phyloP scores from a whole-genome alignment of 2,797 vertebrate genomes.

The Microctenopoma steveboyesi region DNA sequence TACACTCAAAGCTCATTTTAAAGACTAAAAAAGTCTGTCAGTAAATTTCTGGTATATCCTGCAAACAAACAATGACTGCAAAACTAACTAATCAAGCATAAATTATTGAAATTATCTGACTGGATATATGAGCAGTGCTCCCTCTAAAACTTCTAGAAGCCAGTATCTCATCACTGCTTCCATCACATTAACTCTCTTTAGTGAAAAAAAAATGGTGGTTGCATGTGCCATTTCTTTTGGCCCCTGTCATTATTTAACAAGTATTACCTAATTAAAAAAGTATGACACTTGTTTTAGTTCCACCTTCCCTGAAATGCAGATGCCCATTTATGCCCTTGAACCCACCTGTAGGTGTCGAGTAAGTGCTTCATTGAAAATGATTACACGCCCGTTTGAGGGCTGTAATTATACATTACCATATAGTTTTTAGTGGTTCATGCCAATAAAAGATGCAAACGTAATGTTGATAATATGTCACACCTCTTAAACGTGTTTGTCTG shows the following conservation, averaged over 20 bases:
- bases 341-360: neutral
- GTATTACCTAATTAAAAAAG: neutral
- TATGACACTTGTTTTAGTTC: neutral
- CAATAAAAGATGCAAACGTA: neutral
- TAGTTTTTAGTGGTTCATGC: slow-evolving; percentile 2
- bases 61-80: too few relatives aligned
- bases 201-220: neutral
- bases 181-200: too few relatives aligned
- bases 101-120: too few relatives aligned
- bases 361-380: slow-evolving; percentile 4
- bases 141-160: too few relatives aligned
- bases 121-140: too few relatives aligned
- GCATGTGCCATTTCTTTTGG: neutral
- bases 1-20: slow-evolving; percentile 6
- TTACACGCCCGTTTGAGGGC: neutral
- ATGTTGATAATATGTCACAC: slow-evolving; percentile 17
- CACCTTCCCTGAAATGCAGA: neutral
- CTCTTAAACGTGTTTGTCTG: slow-evolving; percentile 24
- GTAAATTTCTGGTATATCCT: too few relatives aligned
- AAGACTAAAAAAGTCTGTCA: neutral
- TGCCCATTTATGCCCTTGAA: neutral
- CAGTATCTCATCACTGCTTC: too few relatives aligned
- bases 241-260: slow-evolving; percentile 8
- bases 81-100: too few relatives aligned
- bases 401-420: neutral